phyloP scores from a whole-genome alignment of 2,113 vertebrate genomes.

The Silurus glanis region DNA sequence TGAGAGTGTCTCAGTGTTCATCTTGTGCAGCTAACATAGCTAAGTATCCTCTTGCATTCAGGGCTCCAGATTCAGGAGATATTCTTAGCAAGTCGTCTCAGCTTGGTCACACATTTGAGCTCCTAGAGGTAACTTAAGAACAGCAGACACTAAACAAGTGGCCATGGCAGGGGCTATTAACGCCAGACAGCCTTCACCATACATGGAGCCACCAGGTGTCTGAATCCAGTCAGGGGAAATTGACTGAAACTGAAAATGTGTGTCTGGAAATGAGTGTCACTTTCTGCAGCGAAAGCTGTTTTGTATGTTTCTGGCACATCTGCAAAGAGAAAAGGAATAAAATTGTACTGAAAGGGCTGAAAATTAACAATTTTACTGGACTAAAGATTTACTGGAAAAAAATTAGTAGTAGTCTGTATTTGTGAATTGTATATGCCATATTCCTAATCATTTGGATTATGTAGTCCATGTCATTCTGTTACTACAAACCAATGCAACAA shows the following conservation, averaged over 20 bases:
- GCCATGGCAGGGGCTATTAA: constrained; percentile 45
- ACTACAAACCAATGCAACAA: not conserved
- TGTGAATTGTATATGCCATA: not conserved
- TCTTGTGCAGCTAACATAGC: constrained; percentile 64
- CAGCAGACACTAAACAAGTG: constrained; percentile 36
- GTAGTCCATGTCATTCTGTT: not conserved
- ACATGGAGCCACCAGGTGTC: constrained; percentile 61
- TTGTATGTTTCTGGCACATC: constrained; percentile 14
- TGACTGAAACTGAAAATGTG: constrained; percentile 15
- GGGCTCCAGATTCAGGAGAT: constrained; percentile 50
- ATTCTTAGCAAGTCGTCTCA: constrained; percentile 66
- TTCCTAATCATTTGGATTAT: not conserved
- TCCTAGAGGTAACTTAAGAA: constrained; percentile 68
- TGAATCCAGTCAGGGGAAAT: constrained; percentile 9
- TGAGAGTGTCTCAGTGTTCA: constrained; percentile 48
- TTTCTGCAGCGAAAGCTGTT: constrained; percentile 21
- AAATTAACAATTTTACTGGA: not conserved
- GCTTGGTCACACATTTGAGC: constrained; percentile 50
- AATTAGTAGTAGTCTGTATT: not conserved
- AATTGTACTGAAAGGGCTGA: not conserved
- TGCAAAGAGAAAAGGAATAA: not conserved
- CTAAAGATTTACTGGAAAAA: not conserved
- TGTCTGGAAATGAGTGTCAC: constrained; percentile 22
- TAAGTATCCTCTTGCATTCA: constrained; percentile 63
- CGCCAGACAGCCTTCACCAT: constrained; percentile 54